phyloP scores from a whole-genome alignment of 2,113 vertebrate genomes.

The Telmatochromis brachygnathus region DNA sequence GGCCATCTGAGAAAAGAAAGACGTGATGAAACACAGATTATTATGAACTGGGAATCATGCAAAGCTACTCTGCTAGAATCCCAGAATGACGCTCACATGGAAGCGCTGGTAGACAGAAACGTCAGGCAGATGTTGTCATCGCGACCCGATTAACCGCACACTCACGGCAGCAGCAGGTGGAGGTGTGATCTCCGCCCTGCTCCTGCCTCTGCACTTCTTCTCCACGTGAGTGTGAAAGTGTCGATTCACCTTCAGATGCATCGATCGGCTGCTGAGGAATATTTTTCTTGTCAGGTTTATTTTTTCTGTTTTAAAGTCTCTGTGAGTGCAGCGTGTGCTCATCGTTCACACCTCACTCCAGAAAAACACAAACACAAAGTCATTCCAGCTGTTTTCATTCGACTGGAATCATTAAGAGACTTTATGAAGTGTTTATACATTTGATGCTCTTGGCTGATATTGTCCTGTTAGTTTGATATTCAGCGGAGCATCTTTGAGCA shows the following conservation, averaged over 20 bases:
- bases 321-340: not conserved
- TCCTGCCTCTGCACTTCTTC: not conserved
- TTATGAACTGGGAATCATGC: not conserved
- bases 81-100: not conserved
- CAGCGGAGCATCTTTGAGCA: not conserved
- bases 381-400: not conserved
- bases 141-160: rapidly evolving
- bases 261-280: not conserved
- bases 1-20: rapidly evolving
- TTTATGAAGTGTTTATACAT: not conserved
- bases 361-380: not conserved
- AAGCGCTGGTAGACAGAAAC: not conserved
- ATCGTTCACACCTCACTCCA: rapidly evolving
- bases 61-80: not conserved
- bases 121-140: not conserved
- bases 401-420: not conserved
- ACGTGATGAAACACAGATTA: rapidly evolving
- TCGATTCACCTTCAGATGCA: not conserved
- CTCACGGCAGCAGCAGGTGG: not conserved
- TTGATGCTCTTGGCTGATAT: not conserved
- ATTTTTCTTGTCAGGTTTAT: not conserved
- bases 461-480: not conserved
- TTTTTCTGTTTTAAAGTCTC: not conserved
- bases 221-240: not conserved
- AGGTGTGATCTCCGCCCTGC: not conserved